Conservation (phyloP, 2,113 vertebrate species). For the Pantherophis guttatus region DNA sequence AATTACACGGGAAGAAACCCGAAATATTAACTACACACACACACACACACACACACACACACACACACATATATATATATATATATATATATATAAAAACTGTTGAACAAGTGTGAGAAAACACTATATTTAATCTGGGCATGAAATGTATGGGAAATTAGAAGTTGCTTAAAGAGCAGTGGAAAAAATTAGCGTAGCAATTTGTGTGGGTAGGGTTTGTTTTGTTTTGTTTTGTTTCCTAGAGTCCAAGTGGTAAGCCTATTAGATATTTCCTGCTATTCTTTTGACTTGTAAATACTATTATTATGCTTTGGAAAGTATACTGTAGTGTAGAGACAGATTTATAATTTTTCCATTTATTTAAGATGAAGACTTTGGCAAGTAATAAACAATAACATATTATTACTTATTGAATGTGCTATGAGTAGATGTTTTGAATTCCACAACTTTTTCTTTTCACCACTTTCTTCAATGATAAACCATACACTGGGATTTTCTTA, state of each 20-base stretch:
- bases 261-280: conserved; percentile 67
- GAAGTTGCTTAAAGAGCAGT: conserved; percentile 55
- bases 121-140: conserved; percentile 33
- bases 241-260: conserved; percentile 64
- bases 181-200: conserved; percentile 53
- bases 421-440: conserved; percentile 36
- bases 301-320: conserved; percentile 64
- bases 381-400: conserved; percentile 44
- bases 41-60: neutral
- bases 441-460: conserved; percentile 5
- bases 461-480: conserved; percentile 20
- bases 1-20: too few species aligned
- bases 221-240: conserved; percentile 56
- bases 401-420: conserved; percentile 43
- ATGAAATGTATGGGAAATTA: conserved; percentile 34
- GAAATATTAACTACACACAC: too few species aligned
- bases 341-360: conserved; percentile 51
- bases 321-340: conserved; percentile 52
- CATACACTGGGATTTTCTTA: conserved; percentile 8
- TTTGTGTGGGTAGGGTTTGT: conserved; percentile 22
- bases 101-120: conserved; percentile 33
- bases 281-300: conserved; percentile 70
- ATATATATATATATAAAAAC: neutral
- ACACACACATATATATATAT: too few species aligned
- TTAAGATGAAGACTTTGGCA: conserved; percentile 53